phyloP scores from a whole-genome alignment of 2,888 invertebrate species.

The Trichogramma dendrolimi region DNA sequence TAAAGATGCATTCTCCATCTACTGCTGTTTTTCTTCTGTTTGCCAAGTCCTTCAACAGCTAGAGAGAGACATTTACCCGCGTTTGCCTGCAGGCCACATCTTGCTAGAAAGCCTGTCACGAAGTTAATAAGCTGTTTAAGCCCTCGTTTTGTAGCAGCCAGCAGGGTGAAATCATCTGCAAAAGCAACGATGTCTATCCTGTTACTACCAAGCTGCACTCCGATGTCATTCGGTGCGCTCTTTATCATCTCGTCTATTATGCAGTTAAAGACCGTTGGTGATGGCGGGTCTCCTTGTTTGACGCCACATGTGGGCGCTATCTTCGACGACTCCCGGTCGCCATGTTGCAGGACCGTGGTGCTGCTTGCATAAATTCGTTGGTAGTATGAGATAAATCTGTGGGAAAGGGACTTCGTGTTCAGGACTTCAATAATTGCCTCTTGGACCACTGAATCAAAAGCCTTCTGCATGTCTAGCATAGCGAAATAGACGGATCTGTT shows the following conservation, averaged over 20 bases:
- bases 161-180: constrained; percentile 27
- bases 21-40: constrained; percentile 26
- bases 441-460: constrained; percentile 27
- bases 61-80: constrained; percentile 31
- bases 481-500: constrained; percentile 15
- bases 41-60: constrained; percentile 15
- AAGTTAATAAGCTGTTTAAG: constrained; percentile 35
- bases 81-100: constrained; percentile 35
- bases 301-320: constrained; percentile 19
- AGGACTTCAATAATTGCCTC: constrained; percentile 12
- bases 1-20: constrained; percentile 6
- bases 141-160: constrained; percentile 26
- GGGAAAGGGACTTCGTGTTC: too few relatives aligned
- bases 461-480: constrained; percentile 24
- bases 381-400: not conserved
- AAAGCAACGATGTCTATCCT: constrained; percentile 15
- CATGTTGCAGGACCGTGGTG: constrained; percentile 33
- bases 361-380: constrained; percentile 31
- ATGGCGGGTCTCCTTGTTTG: constrained; percentile 31
- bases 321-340: constrained; percentile 8
- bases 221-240: constrained; percentile 28
- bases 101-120: constrained; percentile 20
- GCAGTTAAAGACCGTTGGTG: constrained; percentile 27
- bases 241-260: constrained; percentile 22
- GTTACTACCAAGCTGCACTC: not conserved